Conservation (phyloP, 2,113 vertebrate species). For the human region DNA sequence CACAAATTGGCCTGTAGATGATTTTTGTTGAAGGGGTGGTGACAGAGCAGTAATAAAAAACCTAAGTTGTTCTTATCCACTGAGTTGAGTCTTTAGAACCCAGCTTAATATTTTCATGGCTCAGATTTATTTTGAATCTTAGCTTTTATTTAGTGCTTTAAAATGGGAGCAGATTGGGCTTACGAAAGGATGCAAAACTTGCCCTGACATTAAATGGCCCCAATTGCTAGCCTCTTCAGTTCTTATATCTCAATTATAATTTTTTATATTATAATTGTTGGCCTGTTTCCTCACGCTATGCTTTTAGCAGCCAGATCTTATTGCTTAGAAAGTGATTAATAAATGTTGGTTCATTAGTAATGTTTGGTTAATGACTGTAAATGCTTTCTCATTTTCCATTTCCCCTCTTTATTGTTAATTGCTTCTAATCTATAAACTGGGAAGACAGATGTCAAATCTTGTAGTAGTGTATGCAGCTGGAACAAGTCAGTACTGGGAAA, state of each 20-base stretch:
- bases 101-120: not conserved
- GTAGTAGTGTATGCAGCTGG: not conserved
- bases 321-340: conserved; percentile 17
- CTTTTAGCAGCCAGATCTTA: not conserved
- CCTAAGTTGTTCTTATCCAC: not conserved
- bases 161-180: not conserved
- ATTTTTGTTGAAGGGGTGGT: not conserved
- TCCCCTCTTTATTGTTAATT: not conserved
- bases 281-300: not conserved
- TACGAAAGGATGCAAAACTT: not conserved
- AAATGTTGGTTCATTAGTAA: not conserved
- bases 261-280: not conserved
- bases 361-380: not conserved
- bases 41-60: not conserved
- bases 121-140: not conserved
- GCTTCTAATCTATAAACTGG: not conserved
- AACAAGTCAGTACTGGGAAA: not conserved
- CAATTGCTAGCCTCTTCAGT: not conserved
- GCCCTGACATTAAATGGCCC: not conserved
- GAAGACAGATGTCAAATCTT: not conserved
- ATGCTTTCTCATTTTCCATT: not conserved
- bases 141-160: not conserved
- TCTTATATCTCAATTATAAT: not conserved
- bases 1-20: not conserved
- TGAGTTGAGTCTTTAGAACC: not conserved